Evolutionary conservation across 1,140 invertebrate species (phyloP).

Genomic region (Mercenaria mercenaria): DNA sequence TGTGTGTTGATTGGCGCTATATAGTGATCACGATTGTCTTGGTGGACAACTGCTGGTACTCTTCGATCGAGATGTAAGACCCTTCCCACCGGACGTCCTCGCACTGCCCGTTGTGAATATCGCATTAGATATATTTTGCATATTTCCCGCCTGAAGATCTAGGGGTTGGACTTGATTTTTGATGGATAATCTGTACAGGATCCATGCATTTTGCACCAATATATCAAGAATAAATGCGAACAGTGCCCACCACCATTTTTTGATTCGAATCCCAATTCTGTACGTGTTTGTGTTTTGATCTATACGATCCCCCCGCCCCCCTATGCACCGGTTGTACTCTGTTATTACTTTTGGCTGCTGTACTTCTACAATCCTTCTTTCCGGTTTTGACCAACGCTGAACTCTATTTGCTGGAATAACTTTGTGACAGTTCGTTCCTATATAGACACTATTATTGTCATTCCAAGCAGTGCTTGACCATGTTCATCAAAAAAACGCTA

Average conservation of each 20-base stretch:
- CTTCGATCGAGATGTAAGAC: too few species aligned
- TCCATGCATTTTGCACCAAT: not conserved
- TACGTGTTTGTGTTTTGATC: not conserved
- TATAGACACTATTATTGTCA: conserved; percentile 22
- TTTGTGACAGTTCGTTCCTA: not conserved
- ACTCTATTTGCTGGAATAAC: not conserved
- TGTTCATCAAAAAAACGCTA: not conserved
- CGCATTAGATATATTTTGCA: too few species aligned
- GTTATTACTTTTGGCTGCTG: conserved; percentile 12
- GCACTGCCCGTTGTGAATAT: not conserved
- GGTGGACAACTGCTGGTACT: too few species aligned
- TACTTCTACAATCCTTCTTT: not conserved
- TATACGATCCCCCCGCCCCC: conserved; percentile 1
- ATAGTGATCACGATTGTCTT: too few species aligned
- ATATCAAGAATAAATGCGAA: not conserved
- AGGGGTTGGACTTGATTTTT: too few species aligned
- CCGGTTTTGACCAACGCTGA: conserved; percentile 10
- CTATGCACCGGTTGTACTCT: not conserved
- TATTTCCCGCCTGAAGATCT: too few species aligned
- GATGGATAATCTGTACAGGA: not conserved
- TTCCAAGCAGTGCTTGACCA: not conserved
- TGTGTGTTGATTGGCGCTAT: not conserved
- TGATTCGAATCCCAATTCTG: too few species aligned
- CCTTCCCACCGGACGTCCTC: not conserved
- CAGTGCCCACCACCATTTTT: conserved; percentile 1